Evolutionary conservation across 2,888 invertebrate species (phyloP), one percentile per base, ranked within the genome.

Genomic region (Drosophila nr. perissopoda): DNA sequence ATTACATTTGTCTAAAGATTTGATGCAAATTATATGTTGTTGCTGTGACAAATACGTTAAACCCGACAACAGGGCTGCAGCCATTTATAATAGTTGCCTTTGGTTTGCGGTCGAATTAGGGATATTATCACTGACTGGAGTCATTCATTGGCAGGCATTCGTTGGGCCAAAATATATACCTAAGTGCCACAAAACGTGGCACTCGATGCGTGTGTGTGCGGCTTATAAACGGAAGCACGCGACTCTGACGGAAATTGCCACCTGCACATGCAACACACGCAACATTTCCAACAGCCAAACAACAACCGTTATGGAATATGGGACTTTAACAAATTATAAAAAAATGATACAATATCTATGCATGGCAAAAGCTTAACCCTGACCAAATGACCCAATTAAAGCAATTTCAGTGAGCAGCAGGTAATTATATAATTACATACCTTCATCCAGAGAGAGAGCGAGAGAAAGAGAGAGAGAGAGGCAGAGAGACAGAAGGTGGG

Each of bases 331-430:
- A 88, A 84, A 88, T 84, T 84, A 82, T 67, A 63, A 66, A 67
- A 63, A 79, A 64, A 21, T 10, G 34, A 60, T 59, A 51, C 70
- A 83, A 81, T 70, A 78, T 78, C 69, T 74, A 80, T 84, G 73
- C 80, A 84, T 87, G 65, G 59, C 76, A 82, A 79, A 59, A 72
- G 69, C 60, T 87, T 72, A 80, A 82, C 88, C 80, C 69, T 85
- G 85, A 85, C 85, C 85, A 85, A 84, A 89, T 85, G 89, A 85
- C 85, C 85, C 79, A 89, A 89, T 81, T 84, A 81, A 46, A 16
- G 16, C 7, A 25, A 8, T 46, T 46, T 25, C 21, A 25, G 21
- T 46, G 16, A 21, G 71, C 51, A 52, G 60, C 42, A 49, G 57
- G 57, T 40, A 25, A 2, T 6, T 38, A 27, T 4, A n/a, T 13